A percentile compares a stretch with the other conserved stretches of the same genome.
Evolutionary conservation across 2,113 vertebrate species (phyloP).

Genomic region (Coracopsis vasa): DNA sequence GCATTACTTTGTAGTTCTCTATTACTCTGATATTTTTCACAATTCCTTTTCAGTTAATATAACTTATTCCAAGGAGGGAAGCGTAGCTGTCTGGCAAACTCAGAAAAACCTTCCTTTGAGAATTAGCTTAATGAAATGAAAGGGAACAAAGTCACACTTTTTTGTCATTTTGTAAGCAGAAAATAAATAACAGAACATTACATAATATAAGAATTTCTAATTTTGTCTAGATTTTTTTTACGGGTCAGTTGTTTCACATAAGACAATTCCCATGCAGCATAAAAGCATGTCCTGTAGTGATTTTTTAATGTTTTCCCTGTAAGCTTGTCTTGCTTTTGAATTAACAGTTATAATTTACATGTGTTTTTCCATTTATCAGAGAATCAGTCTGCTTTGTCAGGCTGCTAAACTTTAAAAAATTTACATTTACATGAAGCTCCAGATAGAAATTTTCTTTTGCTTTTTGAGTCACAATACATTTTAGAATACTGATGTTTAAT

Average conservation of each 20-base stretch:
- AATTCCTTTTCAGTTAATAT: background rate
- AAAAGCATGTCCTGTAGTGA: background rate
- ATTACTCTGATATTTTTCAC: background rate
- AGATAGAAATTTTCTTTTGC: background rate
- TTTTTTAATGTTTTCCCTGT: background rate
- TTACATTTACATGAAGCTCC: background rate
- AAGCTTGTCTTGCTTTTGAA: background rate
- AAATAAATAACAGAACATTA: background rate
- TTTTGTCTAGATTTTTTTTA: background rate
- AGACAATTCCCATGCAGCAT: background rate
- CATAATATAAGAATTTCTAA: background rate
- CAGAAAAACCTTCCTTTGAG: background rate
- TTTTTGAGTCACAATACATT: background rate
- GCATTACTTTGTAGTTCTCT: background rate
- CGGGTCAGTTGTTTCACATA: background rate
- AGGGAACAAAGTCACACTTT: background rate
- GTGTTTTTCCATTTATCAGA: background rate
- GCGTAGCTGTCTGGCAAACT: background rate
- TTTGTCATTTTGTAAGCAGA: background rate
- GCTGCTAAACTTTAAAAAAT: background rate
- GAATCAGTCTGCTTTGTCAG: background rate
- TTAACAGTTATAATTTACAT: background rate
- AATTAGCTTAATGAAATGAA: background rate
- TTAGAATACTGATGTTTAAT: background rate
- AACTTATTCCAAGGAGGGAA: background rate